Evolutionary conservation across 2,113 vertebrate species (phyloP).

Genomic region (Sula dactylatra): DNA sequence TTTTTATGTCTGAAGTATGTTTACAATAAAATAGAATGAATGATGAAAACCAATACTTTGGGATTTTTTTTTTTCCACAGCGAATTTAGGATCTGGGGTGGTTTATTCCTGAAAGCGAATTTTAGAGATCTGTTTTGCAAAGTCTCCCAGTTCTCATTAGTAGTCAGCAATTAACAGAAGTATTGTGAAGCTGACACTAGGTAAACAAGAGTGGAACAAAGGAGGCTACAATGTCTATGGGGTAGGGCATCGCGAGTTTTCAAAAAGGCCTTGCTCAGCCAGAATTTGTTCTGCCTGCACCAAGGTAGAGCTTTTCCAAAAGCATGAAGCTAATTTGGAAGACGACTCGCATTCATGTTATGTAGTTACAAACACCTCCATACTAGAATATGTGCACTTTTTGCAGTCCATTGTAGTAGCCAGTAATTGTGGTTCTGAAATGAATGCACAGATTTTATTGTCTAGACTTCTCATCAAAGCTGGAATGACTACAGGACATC

Average conservation of each 20-base stretch:
- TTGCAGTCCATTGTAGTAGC: neutral
- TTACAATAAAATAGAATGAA: neutral
- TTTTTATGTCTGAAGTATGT: neutral
- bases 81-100: neutral
- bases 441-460: neutral
- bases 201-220: neutral
- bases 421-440: neutral
- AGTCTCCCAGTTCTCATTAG: neutral
- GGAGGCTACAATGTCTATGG: neutral
- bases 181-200: neutral
- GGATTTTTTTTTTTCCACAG: neutral
- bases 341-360: neutral
- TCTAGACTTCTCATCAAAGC: neutral
- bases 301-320: neutral
- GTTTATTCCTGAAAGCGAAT: neutral
- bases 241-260: neutral
- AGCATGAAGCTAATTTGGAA: neutral
- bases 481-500: neutral
- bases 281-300: neutral
- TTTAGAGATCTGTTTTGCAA: neutral
- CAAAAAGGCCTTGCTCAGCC: neutral
- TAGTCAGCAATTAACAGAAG: neutral
- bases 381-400: neutral
- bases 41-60: neutral
- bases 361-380: neutral